Conservation (phyloP, 2,113 vertebrate genomes). For the Glareola pratincola region DNA sequence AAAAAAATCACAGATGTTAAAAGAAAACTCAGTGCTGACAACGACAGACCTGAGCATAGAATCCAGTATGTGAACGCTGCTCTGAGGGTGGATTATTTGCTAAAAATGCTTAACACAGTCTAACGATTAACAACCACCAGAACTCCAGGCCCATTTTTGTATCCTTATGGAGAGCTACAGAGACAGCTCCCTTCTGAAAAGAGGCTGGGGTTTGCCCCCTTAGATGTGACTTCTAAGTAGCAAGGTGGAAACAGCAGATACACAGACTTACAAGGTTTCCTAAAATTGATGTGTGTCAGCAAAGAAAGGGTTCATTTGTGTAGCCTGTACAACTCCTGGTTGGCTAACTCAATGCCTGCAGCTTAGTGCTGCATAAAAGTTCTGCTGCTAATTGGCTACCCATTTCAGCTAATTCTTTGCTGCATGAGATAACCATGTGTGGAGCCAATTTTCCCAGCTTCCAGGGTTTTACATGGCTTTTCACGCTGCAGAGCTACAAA, state of each 20-base stretch:
- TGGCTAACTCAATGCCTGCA: background rate
- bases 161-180: background rate
- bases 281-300: background rate
- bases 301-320: background rate
- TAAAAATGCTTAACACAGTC: background rate
- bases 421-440: background rate
- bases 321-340: background rate
- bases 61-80: background rate
- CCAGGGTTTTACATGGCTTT: background rate
- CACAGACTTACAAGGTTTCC: background rate
- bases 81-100: background rate
- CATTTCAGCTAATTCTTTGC: constrained; percentile 8
- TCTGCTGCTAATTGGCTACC: constrained; percentile 6
- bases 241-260: background rate
- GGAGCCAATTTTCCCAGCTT: constrained; percentile 16
- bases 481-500: background rate
- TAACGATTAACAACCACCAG: background rate
- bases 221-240: background rate
- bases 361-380: constrained; percentile 18
- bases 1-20: background rate
- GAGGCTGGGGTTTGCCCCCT: background rate
- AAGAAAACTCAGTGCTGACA: background rate
- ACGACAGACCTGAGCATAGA: background rate
- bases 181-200: background rate
- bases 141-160: background rate